Conservation (phyloP, 2,888 invertebrate genomes). For the Cynaeus angustus region DNA sequence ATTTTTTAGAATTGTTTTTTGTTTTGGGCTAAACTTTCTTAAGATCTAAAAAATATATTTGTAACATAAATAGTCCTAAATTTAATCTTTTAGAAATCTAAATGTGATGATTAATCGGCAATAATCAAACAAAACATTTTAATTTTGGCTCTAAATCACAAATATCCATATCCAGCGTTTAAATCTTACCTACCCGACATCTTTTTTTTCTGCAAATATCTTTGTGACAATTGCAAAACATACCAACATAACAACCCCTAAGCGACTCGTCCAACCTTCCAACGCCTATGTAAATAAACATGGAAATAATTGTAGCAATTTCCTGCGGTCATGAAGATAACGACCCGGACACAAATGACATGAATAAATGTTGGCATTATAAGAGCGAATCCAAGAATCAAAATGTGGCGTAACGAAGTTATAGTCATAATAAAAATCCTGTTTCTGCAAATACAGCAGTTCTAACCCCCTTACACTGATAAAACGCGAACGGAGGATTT, state of each 20-base stretch:
- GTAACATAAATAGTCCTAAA: no score
- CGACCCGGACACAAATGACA: constrained; percentile 49
- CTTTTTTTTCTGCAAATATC: not conserved
- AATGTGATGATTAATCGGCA: no score
- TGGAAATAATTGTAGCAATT: constrained; percentile 40
- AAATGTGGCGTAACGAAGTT: constrained; percentile 63
- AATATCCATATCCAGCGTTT: no score
- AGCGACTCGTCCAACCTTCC: not conserved
- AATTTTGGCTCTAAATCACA: no score
- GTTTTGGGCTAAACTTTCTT: no score
- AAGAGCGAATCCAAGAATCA: constrained; percentile 51
- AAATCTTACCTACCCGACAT: no score
- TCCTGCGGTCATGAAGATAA: constrained; percentile 47
- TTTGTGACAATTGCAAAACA: not conserved
- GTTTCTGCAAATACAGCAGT: constrained; percentile 69
- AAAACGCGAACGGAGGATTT: constrained; percentile 67
- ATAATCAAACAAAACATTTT: no score
- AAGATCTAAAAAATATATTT: no score
- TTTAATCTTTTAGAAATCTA: no score
- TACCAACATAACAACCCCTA: not conserved
- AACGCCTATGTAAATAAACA: constrained; percentile 17
- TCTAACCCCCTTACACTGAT: constrained; percentile 69
- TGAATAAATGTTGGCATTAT: constrained; percentile 52
- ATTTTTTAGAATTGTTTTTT: no score
- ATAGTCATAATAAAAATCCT: constrained; percentile 62